These are phyloP conservation scores for Notarius quadriscutis DNA, from an alignment of 2,113 vertebrate genomes.

Conservation along the genomic window DNA sequence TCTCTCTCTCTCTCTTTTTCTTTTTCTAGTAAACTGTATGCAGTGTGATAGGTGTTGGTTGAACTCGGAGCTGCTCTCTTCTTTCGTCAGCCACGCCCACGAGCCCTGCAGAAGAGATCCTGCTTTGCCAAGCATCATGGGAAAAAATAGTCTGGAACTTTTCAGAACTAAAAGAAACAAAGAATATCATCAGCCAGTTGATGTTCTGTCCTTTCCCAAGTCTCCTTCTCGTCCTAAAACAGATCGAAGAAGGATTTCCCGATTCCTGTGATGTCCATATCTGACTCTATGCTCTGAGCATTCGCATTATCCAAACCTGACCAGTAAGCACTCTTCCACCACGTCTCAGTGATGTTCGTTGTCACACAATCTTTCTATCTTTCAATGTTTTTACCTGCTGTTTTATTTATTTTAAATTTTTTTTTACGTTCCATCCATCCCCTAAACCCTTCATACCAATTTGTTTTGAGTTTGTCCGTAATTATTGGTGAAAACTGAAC, in stretches of 20 bases:
- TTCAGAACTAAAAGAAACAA: background rate
- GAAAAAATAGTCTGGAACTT: background rate
- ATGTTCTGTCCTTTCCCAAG: background rate
- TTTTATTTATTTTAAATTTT: background rate
- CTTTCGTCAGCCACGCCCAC: background rate
- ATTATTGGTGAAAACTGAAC: background rate
- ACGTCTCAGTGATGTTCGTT: background rate
- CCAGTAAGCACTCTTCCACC: background rate
- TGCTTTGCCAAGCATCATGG: slow-evolving; percentile 29
- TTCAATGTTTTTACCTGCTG: background rate
- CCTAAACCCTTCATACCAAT: background rate
- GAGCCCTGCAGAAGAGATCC: background rate
- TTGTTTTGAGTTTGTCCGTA: background rate
- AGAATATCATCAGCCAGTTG: background rate
- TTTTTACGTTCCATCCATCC: background rate
- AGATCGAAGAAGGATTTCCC: background rate
- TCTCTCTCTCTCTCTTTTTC: background rate
- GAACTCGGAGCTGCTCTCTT: background rate
- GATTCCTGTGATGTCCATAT: background rate
- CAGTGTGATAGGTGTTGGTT: slow-evolving; percentile 6
- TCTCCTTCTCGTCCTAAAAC: background rate
- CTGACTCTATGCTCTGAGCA: background rate
- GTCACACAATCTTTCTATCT: background rate
- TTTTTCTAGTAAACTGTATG: slow-evolving; percentile 56
- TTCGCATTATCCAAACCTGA: background rate